Evolutionary conservation across 2,888 invertebrate genomes (phyloP).

Genomic region (Trachelus tabidus): DNA sequence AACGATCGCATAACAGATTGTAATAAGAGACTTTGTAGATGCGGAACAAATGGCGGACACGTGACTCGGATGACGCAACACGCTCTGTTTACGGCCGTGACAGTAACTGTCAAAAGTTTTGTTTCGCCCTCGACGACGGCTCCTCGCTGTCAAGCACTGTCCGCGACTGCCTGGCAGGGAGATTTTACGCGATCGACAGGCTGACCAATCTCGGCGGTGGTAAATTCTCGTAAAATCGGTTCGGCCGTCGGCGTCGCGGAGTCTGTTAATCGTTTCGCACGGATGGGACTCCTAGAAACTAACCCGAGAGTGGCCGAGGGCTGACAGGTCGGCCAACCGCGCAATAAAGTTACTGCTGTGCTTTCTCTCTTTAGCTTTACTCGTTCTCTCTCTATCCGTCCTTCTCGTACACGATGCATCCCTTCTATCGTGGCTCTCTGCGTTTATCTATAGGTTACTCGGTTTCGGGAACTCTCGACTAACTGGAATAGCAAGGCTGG

Average conservation of each 20-base stretch:
- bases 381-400: not conserved
- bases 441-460: not conserved
- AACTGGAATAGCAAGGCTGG: not conserved
- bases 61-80: not conserved
- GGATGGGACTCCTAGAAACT: constrained; percentile 7
- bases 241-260: not conserved
- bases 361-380: not conserved
- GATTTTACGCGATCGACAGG: not conserved
- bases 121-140: too few species aligned
- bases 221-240: constrained; percentile 16
- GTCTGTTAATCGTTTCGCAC: constrained; percentile 22
- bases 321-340: constrained; percentile 14
- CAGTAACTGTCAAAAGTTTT: not conserved
- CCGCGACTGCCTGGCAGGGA: not conserved
- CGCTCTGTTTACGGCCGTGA: not conserved
- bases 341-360: constrained; percentile 9
- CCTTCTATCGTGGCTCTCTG: not conserved
- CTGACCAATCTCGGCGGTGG: constrained; percentile 14
- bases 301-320: constrained; percentile 3
- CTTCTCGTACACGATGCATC: not conserved
- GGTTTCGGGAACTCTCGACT: not conserved
- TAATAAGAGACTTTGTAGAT: not conserved
- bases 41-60: not conserved
- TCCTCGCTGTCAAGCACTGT: not conserved
- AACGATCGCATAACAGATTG: not conserved